Evolutionary conservation across 2,797 vertebrate genomes (phyloP).

Genomic region (Fringilla coelebs): DNA sequence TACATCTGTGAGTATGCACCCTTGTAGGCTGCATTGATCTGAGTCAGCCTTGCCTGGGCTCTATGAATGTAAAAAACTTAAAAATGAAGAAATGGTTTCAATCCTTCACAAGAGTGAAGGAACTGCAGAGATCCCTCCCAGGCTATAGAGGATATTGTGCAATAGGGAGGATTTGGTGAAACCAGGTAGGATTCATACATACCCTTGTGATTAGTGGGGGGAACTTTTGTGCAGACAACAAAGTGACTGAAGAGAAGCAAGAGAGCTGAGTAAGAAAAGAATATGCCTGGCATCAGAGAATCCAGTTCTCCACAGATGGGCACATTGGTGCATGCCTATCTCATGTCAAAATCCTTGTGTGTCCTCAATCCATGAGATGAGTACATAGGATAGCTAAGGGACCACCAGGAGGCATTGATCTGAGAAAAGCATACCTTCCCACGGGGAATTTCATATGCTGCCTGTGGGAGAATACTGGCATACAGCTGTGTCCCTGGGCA

Average conservation of each 20-base stretch:
- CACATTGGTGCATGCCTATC: neutral
- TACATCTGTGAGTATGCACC: fast-evolving
- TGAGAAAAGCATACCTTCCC: neutral
- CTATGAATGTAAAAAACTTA: neutral
- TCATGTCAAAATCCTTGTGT: neutral
- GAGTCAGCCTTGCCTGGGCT: neutral
- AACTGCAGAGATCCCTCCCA: neutral
- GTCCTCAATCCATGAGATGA: neutral
- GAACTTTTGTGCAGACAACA: neutral
- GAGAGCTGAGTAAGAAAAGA: neutral
- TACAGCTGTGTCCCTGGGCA: neutral
- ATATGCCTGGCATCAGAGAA: neutral
- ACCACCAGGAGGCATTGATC: neutral
- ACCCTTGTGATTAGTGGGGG: neutral
- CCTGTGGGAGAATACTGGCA: neutral
- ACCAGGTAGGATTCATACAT: neutral
- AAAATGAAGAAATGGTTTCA: neutral
- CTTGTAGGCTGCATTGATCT: neutral
- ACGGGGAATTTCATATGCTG: neutral
- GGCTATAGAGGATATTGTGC: neutral
- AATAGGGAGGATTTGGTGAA: neutral
- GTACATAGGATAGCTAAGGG: neutral
- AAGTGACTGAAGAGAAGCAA: neutral
- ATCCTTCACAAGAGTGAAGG: neutral
- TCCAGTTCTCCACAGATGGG: neutral